These are phyloP conservation scores for Bradynema listronoti DNA, from an alignment of 1,140 invertebrate species.

Conservation along the genomic window DNA sequence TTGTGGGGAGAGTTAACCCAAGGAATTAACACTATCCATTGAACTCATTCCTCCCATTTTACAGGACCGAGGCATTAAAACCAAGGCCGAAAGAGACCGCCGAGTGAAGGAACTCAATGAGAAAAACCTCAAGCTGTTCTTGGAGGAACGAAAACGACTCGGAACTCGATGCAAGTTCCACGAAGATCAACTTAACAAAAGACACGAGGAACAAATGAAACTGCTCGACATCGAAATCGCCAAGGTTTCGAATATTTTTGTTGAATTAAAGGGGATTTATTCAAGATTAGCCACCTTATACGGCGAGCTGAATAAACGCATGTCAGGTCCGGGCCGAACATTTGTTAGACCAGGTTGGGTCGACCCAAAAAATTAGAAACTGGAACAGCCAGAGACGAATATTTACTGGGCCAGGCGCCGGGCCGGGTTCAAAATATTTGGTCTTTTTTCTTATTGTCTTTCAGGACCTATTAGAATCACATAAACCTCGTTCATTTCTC, in stretches of 20 bases:
- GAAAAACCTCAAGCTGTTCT: slow-evolving; percentile 97
- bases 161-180: slow-evolving; percentile 66
- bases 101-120: slow-evolving; percentile 83
- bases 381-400: too few species aligned
- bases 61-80: slow-evolving; percentile 84
- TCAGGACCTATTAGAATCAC: background rate
- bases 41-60: slow-evolving; percentile 11
- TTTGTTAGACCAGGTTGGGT: too few species aligned
- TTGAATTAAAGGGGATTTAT: too few species aligned
- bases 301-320: too few species aligned
- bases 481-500: background rate
- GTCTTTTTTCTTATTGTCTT: slow-evolving; percentile 8
- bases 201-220: slow-evolving; percentile 84
- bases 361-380: too few species aligned
- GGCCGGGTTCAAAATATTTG: background rate
- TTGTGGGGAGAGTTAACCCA: too few species aligned
- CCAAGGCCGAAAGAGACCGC: slow-evolving; percentile 88
- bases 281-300: too few species aligned
- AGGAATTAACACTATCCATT: slow-evolving; percentile 3
- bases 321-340: too few species aligned
- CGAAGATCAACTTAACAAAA: slow-evolving; percentile 81
- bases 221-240: slow-evolving; percentile 82
- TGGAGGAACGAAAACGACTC: slow-evolving; percentile 81
- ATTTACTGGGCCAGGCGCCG: too few species aligned
- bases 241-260: slow-evolving; percentile 68